These are phyloP conservation scores for Hyperoodon ampullatus DNA, from an alignment of 2,113 vertebrate genomes.

Conservation along the genomic window DNA sequence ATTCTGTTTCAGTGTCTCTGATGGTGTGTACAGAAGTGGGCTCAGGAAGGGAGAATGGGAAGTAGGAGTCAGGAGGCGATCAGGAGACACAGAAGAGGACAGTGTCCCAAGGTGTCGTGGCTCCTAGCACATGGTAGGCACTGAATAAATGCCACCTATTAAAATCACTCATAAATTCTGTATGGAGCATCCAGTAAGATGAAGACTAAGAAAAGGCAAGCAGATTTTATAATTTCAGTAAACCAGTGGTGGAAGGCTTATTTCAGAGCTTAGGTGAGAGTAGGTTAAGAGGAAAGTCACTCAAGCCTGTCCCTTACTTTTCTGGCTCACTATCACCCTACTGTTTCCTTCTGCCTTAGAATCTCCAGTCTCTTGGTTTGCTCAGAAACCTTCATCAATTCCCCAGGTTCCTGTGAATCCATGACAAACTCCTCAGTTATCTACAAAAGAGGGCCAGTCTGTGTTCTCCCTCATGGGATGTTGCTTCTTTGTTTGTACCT, in stretches of 20 bases:
- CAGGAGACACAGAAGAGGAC: not conserved
- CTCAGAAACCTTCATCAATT: not conserved
- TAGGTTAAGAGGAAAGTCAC: not conserved
- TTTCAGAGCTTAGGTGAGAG: not conserved
- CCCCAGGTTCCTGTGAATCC: not conserved
- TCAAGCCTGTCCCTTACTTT: not conserved
- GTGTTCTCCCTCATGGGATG: not conserved
- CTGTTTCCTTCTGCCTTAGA: not conserved
- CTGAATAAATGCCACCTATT: not conserved
- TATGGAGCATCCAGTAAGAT: not conserved
- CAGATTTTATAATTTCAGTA: not conserved
- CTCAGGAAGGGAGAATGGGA: not conserved
- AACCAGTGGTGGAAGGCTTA: not conserved
- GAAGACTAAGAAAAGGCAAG: not conserved
- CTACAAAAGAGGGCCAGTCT: not conserved
- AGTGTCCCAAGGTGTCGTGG: fast-evolving
- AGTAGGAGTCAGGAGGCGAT: not conserved
- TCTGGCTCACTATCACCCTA: not conserved
- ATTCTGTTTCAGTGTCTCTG: not conserved
- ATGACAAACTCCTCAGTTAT: not conserved
- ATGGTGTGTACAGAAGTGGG: not conserved
- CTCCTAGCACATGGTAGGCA: not conserved
- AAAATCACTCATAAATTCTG: not conserved
- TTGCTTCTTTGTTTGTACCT: not conserved
- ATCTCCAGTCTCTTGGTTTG: not conserved